Evolutionary conservation across 1,140 invertebrate genomes (phyloP), one percentile per base, ranked within the genome.

Genomic region (Homarus americanus): DNA sequence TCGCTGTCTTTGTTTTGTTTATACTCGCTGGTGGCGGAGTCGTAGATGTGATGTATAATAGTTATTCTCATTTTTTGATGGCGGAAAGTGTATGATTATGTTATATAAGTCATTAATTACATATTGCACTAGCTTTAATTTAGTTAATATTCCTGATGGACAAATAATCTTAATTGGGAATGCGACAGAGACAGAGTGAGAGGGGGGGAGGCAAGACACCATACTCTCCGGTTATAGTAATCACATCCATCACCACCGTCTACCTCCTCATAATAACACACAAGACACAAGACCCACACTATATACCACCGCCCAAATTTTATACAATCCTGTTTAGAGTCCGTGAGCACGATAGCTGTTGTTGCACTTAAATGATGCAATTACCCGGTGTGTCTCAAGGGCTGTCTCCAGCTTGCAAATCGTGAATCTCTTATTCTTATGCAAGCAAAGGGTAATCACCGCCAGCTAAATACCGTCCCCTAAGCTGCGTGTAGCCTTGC

Each of bases 81-180:
- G 28, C n/a, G 3, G 63, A 38, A 44, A 76, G 73, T 76, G 5
- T 38, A 38, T 40, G 20, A 40, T 76, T 49, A 75, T 20, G 36
- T 78, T 58, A 63, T 63, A 36, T 58, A 87, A 76, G 49, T 76
- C 73, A 87, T 76, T 53, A 78, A 87, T 78, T 78, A 78, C 36
- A 63, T 76, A 24, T 76, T 87, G 28, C 53, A 58, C 49, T 38
- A 49, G 17, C 49, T 63, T 49, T 78, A 78, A 87, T 90, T 90
- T 76, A 63, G 12, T 75, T 90, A 90, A 90, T 90, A 63, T 66
- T 76, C 44, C 53, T 40, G 80, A 90, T 83, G 82, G 80, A 75
- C 41, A 63, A 90, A 76, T 90, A 76, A 90, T 78, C 79, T 76
- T 90, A 90, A 84, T 84, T 83, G 79, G 34, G 73, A 78, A 76